Base-by-base conservation (phyloP, 92 coral and sea anemone genomes). In the Phenganax stokvisi region DNA sequence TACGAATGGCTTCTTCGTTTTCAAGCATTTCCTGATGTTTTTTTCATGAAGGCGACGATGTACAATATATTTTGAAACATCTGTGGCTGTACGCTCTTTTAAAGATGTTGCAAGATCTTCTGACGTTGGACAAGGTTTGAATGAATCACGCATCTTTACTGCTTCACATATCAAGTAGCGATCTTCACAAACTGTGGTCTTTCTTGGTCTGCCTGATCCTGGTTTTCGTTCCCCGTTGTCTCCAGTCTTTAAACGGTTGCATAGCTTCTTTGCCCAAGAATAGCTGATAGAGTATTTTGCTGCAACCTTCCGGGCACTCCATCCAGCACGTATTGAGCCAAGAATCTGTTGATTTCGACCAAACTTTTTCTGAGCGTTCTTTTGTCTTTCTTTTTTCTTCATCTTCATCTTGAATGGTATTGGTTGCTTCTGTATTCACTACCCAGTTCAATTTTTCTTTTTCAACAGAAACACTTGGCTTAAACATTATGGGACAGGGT, bases 311-410 rank as follows among this genome's bases (percentile, higher is more conserved):
- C 27, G 15, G 31, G 71, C 71, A 65, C 71, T 65, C 71, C 28
- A 65, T 65, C 71, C 71, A 65, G 71, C 16, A 11, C 71, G 71
- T 17, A 65, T 12, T 10, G 30, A 65, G 3, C 71, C 71, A 65
- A 65, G 71, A 65, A 65, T 65, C 27, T 65, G 71, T 65, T 65
- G 17, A 65, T 65, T 4, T 65, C 71, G 15, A 17, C 71, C 71
- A 65, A 65, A 65, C 71, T 65, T 65, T 44, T 65, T 65, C 71
- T 65, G 25, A 17, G 71, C 71, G 30, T 65, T 20, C 10, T 65
- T 28, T 9, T 17, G n/a, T 9, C 71, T 28, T 65, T 65, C 30
- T 11, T 65, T 17, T 65, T 65, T 65, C 71, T 11, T 10, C 25
- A 9, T 11, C 31, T 10, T 17, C 71, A 65, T 65, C 71, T 65